Percentiles rank a stretch among this genome's conserved stretches.
Evolutionary conservation across 2,797 vertebrate species (phyloP).

Genomic region (Alauda arvensis): DNA sequence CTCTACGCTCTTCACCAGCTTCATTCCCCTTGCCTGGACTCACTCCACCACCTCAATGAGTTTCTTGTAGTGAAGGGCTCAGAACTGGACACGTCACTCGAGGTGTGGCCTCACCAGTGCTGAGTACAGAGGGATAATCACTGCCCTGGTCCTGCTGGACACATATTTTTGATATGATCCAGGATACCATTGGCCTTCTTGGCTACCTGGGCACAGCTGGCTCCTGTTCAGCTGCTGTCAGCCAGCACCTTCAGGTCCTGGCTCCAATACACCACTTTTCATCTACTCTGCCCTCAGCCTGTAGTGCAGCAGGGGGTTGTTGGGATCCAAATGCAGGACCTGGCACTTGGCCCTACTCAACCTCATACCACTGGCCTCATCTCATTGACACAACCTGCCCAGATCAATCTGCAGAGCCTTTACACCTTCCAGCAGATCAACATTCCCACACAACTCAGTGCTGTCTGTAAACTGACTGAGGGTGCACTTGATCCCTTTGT

Average conservation of each 20-base stretch:
- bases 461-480: background rate
- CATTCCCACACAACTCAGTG: too few species aligned
- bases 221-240: background rate
- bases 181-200: background rate
- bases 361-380: background rate
- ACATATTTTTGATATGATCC: background rate
- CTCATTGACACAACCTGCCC: background rate
- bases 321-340: background rate
- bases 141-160: background rate
- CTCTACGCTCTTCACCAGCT: background rate
- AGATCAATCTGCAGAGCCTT: background rate
- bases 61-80: background rate
- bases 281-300: background rate
- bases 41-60: background rate
- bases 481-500: background rate
- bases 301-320: background rate
- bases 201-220: background rate
- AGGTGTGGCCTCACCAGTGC: background rate
- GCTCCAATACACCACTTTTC: background rate
- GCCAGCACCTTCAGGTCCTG: background rate
- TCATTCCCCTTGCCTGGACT: background rate
- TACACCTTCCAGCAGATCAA: background rate
- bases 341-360: too few species aligned
- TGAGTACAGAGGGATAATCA: accelerated
- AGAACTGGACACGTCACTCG: background rate